phyloP scores from a whole-genome alignment of 2,888 invertebrate species.

The Phyllotreta cruciferae region DNA sequence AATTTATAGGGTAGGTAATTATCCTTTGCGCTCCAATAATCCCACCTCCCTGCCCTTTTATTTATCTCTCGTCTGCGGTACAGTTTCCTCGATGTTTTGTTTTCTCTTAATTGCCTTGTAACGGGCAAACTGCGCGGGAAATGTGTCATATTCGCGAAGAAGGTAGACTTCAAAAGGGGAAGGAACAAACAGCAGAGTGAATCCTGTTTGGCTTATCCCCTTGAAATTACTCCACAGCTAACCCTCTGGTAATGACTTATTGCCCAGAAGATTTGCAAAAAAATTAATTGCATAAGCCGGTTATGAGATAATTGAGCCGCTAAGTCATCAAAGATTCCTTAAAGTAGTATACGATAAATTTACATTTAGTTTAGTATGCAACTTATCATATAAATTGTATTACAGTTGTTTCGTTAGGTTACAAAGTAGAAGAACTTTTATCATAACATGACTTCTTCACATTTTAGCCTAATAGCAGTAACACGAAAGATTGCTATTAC shows the following conservation, averaged over 20 bases:
- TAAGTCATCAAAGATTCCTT: no score
- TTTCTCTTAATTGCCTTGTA: conserved; percentile 41
- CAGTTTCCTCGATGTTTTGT: conserved; percentile 40
- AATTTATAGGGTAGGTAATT: conserved; percentile 28
- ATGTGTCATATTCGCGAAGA: conserved; percentile 33
- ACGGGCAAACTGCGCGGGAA: conserved; percentile 36
- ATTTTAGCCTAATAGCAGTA: not conserved
- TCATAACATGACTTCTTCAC: no score
- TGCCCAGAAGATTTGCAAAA: no score
- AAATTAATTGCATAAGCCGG: no score
- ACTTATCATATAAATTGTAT: no score
- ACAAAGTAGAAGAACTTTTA: no score
- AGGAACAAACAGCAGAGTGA: conserved; percentile 20
- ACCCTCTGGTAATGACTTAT: no score
- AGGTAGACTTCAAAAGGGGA: conserved; percentile 25
- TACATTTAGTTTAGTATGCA: no score
- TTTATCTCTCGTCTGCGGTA: conserved; percentile 39
- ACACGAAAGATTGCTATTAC: conserved; percentile 5
- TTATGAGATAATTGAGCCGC: conserved; percentile 2
- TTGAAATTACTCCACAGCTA: no score
- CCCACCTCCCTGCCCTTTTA: conserved; percentile 24
- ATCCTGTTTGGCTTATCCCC: conserved; percentile 16
- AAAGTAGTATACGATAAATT: no score
- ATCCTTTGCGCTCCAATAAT: conserved; percentile 25
- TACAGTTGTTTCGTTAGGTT: no score